Conservation (phyloP, 2,797 vertebrate species). For the Borostomias antarcticus region DNA sequence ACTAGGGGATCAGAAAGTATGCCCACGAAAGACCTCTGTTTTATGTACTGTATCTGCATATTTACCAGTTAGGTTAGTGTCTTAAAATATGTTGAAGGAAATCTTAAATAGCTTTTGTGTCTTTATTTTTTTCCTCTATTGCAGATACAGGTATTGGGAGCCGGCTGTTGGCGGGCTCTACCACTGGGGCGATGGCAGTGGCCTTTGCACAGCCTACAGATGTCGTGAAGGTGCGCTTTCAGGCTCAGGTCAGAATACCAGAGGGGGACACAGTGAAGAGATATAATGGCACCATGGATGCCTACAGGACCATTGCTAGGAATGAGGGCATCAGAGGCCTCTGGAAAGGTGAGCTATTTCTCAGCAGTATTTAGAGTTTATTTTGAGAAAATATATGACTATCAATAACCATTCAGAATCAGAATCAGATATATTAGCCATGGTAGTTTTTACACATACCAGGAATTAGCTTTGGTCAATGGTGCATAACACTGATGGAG, state of each 20-base stretch:
- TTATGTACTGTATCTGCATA: not conserved
- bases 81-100: not conserved
- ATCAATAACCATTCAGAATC: no score
- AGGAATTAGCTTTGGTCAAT: not conserved
- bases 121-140: not conserved
- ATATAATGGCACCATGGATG: conserved; percentile 86
- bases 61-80: not conserved
- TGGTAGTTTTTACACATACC: no score
- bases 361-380: no score
- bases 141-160: conserved; percentile 78
- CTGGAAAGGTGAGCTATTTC: conserved; percentile 85
- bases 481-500: not conserved
- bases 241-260: conserved; percentile 74
- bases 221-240: conserved; percentile 94
- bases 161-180: conserved; percentile 87
- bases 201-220: conserved; percentile 91
- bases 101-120: not conserved
- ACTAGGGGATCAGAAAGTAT: conserved; percentile 70
- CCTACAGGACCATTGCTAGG: conserved; percentile 89
- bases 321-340: conserved; percentile 88
- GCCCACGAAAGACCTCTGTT: conserved; percentile 16
- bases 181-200: conserved; percentile 91
- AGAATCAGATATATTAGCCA: not conserved
- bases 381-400: no score
- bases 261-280: conserved; percentile 56